Evolutionary conservation across 2,113 vertebrate genomes (phyloP).

Genomic region (Gulo gulo): DNA sequence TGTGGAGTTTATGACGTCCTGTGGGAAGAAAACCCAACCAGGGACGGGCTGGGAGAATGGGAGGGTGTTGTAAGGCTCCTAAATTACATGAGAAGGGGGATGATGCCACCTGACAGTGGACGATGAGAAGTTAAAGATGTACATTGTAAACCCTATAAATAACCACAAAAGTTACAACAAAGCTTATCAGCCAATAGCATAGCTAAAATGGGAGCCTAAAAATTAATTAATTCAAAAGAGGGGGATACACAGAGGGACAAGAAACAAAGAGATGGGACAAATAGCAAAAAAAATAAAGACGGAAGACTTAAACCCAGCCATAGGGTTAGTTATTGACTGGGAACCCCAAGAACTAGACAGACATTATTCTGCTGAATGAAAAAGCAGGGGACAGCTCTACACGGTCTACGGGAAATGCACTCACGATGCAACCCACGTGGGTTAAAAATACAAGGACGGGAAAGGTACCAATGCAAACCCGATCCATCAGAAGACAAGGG

Average conservation of each 20-base stretch:
- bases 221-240: not conserved
- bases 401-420: not conserved
- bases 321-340: too few relatives aligned
- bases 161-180: not conserved
- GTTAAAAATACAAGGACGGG: not conserved
- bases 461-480: not conserved
- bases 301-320: too few relatives aligned
- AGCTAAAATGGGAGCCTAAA: not conserved
- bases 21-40: not conserved
- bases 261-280: not conserved
- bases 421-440: accelerated
- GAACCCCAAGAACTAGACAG: not conserved
- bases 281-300: not conserved
- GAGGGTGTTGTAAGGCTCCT: accelerated
- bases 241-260: not conserved
- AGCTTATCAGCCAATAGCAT: not conserved
- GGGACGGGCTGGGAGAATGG: accelerated
- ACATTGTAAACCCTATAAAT: not conserved
- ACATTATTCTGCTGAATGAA: not conserved
- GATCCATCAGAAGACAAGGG: too few relatives aligned
- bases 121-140: not conserved
- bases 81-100: accelerated
- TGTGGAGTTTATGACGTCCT: not conserved
- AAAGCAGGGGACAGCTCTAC: accelerated
- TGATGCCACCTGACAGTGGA: accelerated